phyloP scores from a whole-genome alignment of 2,797 vertebrate genomes.

The Picus viridis region DNA sequence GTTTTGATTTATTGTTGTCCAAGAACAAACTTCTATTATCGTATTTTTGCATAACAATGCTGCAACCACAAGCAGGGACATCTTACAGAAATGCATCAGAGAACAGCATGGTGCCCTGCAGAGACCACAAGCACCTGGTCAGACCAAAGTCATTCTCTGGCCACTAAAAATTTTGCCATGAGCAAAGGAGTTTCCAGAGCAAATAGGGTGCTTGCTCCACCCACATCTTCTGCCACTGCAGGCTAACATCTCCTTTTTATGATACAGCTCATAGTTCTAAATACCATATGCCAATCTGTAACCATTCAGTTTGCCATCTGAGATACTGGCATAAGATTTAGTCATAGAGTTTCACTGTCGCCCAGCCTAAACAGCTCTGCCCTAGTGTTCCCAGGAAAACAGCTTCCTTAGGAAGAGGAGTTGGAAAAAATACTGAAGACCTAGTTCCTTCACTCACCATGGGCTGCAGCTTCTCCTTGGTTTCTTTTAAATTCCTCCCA shows the following conservation, averaged over 20 bases:
- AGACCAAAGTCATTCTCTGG: neutral
- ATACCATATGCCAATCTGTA: neutral
- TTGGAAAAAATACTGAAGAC: neutral
- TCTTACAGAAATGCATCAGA: neutral
- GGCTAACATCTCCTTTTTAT: neutral
- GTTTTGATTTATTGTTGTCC: neutral
- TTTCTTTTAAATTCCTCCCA: neutral
- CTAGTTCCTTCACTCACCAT: neutral
- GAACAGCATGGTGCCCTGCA: rapidly evolving
- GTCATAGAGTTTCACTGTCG: neutral
- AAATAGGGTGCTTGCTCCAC: neutral
- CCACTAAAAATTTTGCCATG: neutral
- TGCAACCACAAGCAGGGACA: neutral
- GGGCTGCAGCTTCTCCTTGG: neutral
- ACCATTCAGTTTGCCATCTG: neutral
- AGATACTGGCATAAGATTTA: neutral
- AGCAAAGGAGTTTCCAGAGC: neutral
- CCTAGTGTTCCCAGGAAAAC: neutral
- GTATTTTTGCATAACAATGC: neutral
- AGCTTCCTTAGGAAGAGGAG: neutral
- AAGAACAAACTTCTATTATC: neutral
- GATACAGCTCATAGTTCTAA: neutral
- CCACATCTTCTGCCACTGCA: neutral
- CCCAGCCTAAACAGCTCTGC: neutral
- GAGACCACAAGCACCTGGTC: neutral